These are phyloP conservation scores for Volucella inanis DNA, from an alignment of 2,888 invertebrate species.

Conservation along the genomic window DNA sequence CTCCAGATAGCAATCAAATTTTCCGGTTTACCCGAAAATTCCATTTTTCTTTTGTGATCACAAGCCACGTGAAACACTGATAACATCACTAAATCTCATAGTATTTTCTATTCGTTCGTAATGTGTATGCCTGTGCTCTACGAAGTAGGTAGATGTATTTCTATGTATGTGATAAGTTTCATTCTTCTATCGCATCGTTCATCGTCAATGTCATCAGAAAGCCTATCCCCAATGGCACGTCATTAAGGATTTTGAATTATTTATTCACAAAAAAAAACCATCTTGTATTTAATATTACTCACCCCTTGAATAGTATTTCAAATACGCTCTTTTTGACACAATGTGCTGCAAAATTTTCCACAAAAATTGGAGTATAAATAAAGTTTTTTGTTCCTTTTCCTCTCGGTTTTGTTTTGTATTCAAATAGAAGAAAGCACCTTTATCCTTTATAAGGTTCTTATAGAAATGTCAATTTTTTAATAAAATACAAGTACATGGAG, in stretches of 20 bases:
- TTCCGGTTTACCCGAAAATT: constrained; percentile 16
- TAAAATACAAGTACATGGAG: constrained; percentile 35
- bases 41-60: background rate
- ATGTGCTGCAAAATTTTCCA: background rate
- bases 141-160: background rate
- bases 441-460: constrained; percentile 56
- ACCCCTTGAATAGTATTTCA: background rate
- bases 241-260: constrained; percentile 70
- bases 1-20: constrained; percentile 35
- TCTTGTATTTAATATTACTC: constrained; percentile 62
- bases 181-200: constrained; percentile 57
- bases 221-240: constrained; percentile 44
- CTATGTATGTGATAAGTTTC: background rate
- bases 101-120: too few relatives aligned
- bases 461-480: constrained; percentile 55
- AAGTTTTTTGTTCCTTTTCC: constrained; percentile 11
- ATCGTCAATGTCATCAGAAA: constrained; percentile 57
- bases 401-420: background rate
- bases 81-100: constrained; percentile 44
- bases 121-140: too few relatives aligned
- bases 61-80: constrained; percentile 23
- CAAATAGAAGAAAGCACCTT: constrained; percentile 49
- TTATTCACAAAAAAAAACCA: constrained; percentile 58
- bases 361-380: constrained; percentile 35
- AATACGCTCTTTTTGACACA: background rate